Evolutionary conservation across 1,140 invertebrate genomes (phyloP), one percentile per base, ranked within the genome.

Genomic region (Galendromus occidentalis): DNA sequence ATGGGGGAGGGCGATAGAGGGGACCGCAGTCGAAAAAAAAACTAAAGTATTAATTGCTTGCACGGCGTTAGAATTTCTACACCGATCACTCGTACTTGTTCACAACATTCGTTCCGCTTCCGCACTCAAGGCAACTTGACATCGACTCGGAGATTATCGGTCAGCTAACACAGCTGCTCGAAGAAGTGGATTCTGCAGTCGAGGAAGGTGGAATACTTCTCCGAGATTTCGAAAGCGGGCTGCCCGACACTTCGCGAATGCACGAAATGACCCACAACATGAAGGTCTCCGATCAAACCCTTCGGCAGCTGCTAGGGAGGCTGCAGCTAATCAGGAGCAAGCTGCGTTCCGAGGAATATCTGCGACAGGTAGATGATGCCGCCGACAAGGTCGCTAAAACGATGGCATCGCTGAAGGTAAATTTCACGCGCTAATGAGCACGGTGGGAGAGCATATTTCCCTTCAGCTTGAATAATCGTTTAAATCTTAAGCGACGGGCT

Each of bases 351-450:
- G 14, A 59, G 14, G 51, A 33, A 5, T 22, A 59, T 33, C 51
- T 59, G 51, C 51, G 25, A 33, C n/a, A 59, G 20, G 51, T 59
- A 17, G 51, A 59, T 2, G 51, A 59, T 25, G 51, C 51, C 22
- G 20, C 12, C 33, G 51, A 59, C 22, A 59, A 22, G 22, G 33
- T 17, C 14, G 25, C 25, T 33, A 22, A 59, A 33, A 59, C 33
- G 51, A 59, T 33, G 25, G 51, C 51, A 33, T 59, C 51, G 12
- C 25, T 59, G 51, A 59, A 59, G 51, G 51, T 59, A 59, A 59
- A 17, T 25, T 25, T 2, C 17, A 59, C 25, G 14, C 20, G 25
- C 51, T 59, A 59, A 59, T 17, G 25, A 59, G 1, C 14, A 59
- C 33, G 1, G 2, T 29, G 25, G 9, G 45, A 20, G 2, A 29